A percentile compares a stretch with the other conserved stretches of the same genome.
Conservation (phyloP, 2,888 invertebrate genomes). For the Ennomos quercinarius region DNA sequence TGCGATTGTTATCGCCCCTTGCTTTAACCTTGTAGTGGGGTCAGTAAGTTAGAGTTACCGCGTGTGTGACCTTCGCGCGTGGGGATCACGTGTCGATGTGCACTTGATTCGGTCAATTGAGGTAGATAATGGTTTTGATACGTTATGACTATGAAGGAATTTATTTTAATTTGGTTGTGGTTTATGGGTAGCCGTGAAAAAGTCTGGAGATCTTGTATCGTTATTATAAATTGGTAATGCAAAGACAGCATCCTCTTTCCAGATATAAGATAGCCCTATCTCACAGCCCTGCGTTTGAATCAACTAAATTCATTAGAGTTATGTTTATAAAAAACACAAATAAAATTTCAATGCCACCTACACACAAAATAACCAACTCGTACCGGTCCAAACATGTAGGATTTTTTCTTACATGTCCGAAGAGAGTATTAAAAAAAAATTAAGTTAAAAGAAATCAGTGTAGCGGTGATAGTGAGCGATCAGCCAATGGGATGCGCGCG, state of each 20-base stretch:
- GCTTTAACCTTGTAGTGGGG: slow-evolving; percentile 51
- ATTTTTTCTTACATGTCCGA: slow-evolving; percentile 81
- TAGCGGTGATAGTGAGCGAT: slow-evolving; percentile 79
- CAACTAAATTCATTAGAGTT: slow-evolving; percentile 73
- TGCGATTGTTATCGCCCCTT: slow-evolving; percentile 70
- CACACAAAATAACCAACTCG: slow-evolving; percentile 76
- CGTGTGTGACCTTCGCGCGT: slow-evolving; percentile 54
- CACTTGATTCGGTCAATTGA: slow-evolving; percentile 14
- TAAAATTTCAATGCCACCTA: slow-evolving; percentile 80
- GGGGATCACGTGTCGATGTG: slow-evolving; percentile 57
- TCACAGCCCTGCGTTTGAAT: slow-evolving; percentile 55
- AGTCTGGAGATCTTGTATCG: no score
- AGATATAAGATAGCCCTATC: slow-evolving; percentile 49
- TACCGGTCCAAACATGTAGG: slow-evolving; percentile 82
- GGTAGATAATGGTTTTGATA: slow-evolving; percentile 19
- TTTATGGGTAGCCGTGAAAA: neutral
- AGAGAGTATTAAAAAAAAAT: slow-evolving; percentile 79
- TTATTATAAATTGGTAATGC: no score
- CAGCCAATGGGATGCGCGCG: slow-evolving; percentile 80
- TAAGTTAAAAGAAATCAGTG: slow-evolving; percentile 83
- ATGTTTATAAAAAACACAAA: slow-evolving; percentile 74
- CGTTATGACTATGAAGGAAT: slow-evolving; percentile 20
- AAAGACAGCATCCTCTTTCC: slow-evolving; percentile 21
- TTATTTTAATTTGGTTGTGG: slow-evolving; percentile 8
- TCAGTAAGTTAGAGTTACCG: slow-evolving; percentile 66